A percentile compares a stretch with the other conserved stretches of the same genome.
Conservation (phyloP, 2,888 invertebrate species). For the Lissonota sp. region DNA sequence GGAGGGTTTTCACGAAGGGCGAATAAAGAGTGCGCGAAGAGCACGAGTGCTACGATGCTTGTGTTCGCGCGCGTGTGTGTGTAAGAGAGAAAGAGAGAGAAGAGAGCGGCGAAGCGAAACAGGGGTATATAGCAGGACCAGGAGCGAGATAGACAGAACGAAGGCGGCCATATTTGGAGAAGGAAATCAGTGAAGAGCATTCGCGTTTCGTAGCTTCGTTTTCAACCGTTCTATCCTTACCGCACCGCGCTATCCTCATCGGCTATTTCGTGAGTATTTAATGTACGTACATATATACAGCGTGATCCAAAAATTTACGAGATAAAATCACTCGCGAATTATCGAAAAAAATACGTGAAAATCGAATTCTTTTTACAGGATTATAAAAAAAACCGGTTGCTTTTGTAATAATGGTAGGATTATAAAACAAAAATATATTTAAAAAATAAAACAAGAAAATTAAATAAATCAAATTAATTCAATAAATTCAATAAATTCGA, state of each 20-base stretch:
- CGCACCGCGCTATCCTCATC: constrained; percentile 53
- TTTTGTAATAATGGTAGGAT: too few species aligned
- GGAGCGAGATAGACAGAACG: constrained; percentile 58
- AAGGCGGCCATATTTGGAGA: constrained; percentile 83
- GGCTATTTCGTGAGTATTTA: constrained; percentile 55
- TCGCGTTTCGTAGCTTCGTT: constrained; percentile 74
- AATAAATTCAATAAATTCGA: too few species aligned
- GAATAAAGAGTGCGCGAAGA: constrained; percentile 70
- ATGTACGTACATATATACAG: too few species aligned
- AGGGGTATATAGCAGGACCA: constrained; percentile 37
- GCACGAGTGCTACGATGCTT: constrained; percentile 58
- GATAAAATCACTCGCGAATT: not conserved
- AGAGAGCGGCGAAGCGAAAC: constrained; percentile 16
- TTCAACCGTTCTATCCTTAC: constrained; percentile 58
- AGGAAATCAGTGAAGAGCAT: constrained; percentile 83
- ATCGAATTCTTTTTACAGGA: too few species aligned
- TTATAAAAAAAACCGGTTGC: too few species aligned
- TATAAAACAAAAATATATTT: too few species aligned
- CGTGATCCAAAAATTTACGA: constrained; percentile 49
- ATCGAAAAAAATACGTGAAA: too few species aligned
- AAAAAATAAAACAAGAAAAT: too few species aligned
- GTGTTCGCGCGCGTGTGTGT: constrained; percentile 37
- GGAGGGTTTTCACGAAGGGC: constrained; percentile 61
- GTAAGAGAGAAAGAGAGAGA: constrained; percentile 61
- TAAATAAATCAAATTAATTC: too few species aligned